Evolutionary conservation across 2,888 invertebrate genomes (phyloP), one percentile per base, ranked within the genome.

Genomic region (Caenorhabditis macrosperma): DNA sequence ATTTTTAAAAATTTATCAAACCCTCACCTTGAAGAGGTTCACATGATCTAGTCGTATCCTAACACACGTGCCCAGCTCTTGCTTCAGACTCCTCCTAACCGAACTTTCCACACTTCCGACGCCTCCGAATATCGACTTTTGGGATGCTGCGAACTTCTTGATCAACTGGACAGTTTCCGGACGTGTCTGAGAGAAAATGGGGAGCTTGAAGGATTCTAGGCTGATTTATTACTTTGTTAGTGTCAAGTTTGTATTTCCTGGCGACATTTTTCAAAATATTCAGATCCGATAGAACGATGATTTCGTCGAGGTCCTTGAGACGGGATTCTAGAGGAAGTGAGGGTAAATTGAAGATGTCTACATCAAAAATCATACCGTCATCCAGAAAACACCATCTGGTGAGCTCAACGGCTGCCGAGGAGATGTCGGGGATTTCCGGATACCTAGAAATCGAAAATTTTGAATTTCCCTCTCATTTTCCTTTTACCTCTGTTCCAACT

Each of bases 61-160:
- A 17, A 76, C 77, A 55, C 78, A 82, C n/a, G 72, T 54, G 12
- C 86, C 86, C 28, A 84, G 41, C 38, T 82, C 76, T 20, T 75
- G 61, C 24, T 79, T 69, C 24, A 83, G 10, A 12, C 48, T 61
- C 26, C 66, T 64, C 20, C 80, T 10, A 54, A 83, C 57, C n/a
- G 72, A 33, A 1, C 9, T 2, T 41, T 44, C 77, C 3, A 80
- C 71, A 17, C 41, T 78, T 46, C 66, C 69, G 6, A 52, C 46
- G 15, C 54, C 61, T 12, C 81, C 82, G 38, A 83, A 82, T 30
- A 83, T 66, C 15, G 77, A 79, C 44, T 78, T 55, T 46, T 83
- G 83, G 5, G 67, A 77, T 20, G 26, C 28, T n/a, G 78, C 74
- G 35, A 80, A 69, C 12, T 57, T 63, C 12, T 30, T 55, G 9